Evolutionary conservation across 92 coral and sea anemone genomes (phyloP), one percentile per base, ranked within the genome.

Genomic region (Zoanthus gigantus): DNA sequence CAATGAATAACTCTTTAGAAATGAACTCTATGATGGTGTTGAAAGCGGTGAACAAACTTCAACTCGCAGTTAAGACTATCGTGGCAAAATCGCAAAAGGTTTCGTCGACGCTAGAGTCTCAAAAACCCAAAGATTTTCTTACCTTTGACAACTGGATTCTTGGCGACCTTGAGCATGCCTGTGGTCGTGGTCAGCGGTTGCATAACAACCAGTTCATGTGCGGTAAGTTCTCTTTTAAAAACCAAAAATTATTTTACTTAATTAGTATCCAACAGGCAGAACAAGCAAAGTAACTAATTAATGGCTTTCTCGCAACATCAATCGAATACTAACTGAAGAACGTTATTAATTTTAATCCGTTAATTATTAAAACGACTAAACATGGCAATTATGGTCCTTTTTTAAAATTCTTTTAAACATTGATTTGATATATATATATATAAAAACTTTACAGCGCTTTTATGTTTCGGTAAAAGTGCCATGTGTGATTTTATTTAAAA

Each of bases 21-120:
- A 65, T 82, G 42, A 91, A 91, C 78, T 92, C 94, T 7, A 66
- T 71, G 23, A 88, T 80, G 17, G 94, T 95, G 28, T 45, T 91
- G 76, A 87, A 88, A 37, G 82, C 96, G n/a, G 94, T 83, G 0
- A 67, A 72, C 45, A 86, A 85, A 56, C 68, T 95, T 34, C 76
- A 66, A 76, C 56, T 15, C 28, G 94, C 94, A 4, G 68, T 87
- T 18, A 83, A 83, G 45, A 60, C 89, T 18, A 82, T 95, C 11
- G 78, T 95, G 10, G 85, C 90, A n/a, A 93, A 83, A 9, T 76
- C 94, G 0, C 82, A 81, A 71, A 72, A 46, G n/a, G 78, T 78
- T 34, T 48, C 86, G n/a, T 75, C 87, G 57, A 53, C 44, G 2
- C 74, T 91, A 52, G 67, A 56, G 10, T 28, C 48, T 31, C 89